Base-by-base conservation (phyloP, 2,888 invertebrate genomes). In the Eilema griseolum region DNA sequence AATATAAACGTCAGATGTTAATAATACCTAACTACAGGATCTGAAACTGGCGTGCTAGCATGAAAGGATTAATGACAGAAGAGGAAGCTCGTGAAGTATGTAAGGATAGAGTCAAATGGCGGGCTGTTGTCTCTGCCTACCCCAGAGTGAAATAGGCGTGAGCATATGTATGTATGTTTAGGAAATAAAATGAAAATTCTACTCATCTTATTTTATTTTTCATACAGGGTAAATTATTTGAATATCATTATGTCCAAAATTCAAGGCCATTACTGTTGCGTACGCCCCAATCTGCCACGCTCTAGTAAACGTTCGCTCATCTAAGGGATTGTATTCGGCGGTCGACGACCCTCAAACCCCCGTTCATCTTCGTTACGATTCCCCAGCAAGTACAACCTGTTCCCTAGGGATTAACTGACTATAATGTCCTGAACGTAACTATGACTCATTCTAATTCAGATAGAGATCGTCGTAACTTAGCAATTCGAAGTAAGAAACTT, bases 401-500 rank as follows among this genome's bases (percentile, higher is more conserved):
- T 63, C 57, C 59, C 69, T 24, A 57, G 66, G 67, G 74, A 77
- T 79, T 78, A 76, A 73, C 74, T 31, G 59, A 71, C 68, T 69
- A 67, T 78, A 76, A 78, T 74, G 66, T 62, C 31, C 66, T 61
- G 41, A 77, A 72, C 63, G 67, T 79, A 63, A 72, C 77, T 70
- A 68, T 73, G 69, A 66, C 72, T 76, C 70, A 75, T 80, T 78
- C 69, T 74, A 82, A 73, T 79, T 76, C 78, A 59, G 74, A 75
- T 75, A 76, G 75, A 78, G 74, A 79, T 74, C 66, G 74, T 72
- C 66, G 70, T 76, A 80, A 85, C 71, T 83, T 80, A 66, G 56
- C 59, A 59, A 81, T 69, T 82, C 83, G 80, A 67, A 85, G 77
- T 63, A 65, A 68, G 78, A 79, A 85, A 88, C 85, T 88, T 84